phyloP scores from a whole-genome alignment of 2,113 vertebrate species.

The Actenoides hombroni region DNA sequence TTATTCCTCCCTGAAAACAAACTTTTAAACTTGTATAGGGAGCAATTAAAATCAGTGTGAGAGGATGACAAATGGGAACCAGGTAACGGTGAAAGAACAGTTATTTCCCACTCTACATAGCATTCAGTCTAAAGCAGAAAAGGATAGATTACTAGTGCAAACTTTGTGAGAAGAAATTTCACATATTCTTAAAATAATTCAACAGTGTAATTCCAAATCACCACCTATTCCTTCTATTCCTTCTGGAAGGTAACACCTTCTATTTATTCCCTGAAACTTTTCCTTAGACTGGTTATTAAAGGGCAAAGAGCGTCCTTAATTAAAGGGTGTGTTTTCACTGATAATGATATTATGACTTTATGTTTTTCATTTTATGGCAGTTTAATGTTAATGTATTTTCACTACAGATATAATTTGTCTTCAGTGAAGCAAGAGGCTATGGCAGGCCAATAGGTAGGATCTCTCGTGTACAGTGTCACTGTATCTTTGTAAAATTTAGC shows the following conservation, averaged over 20 bases:
- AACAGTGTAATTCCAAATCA: not conserved
- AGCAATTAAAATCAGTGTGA: not conserved
- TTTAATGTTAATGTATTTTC: not conserved
- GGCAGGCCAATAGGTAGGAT: not conserved
- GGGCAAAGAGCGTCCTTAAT: not conserved
- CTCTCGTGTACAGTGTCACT: not conserved
- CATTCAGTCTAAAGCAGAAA: not conserved
- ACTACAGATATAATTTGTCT: not conserved
- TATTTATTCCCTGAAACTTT: not conserved
- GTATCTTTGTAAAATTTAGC: not conserved
- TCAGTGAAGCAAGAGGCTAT: not conserved
- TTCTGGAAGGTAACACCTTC: not conserved
- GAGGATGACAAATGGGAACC: not conserved
- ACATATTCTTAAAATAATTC: not conserved
- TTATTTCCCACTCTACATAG: not conserved
- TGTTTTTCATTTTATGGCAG: not conserved
- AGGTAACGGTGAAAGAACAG: not conserved
- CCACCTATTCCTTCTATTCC: not conserved
- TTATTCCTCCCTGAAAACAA: not conserved
- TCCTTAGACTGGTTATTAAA: not conserved
- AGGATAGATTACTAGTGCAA: not conserved
- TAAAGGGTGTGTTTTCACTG: not conserved
- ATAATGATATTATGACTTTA: not conserved
- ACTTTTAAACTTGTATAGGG: not conserved
- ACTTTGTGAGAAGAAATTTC: not conserved